Evolutionary conservation across 2,797 vertebrate species (phyloP), one percentile per base, ranked within the genome.

Genomic region (Smutsia temminckii): DNA sequence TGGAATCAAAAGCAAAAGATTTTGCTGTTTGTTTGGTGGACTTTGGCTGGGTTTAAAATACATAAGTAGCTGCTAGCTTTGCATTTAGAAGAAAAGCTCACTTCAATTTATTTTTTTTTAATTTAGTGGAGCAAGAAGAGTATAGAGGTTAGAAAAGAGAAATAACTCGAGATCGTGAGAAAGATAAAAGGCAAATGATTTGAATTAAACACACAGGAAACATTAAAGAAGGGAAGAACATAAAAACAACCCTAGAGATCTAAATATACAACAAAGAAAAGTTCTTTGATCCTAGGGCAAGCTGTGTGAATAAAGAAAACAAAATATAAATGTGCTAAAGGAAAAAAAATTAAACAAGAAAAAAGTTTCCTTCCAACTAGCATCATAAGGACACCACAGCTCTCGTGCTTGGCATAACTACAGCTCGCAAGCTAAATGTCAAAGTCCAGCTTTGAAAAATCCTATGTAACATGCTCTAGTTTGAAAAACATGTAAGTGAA

Each of bases 101-200:
- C 61, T 69, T 92, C 11, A 57, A 61, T 66, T 72, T 68, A 53
- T 81, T 86, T 81, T 80, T 75, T 90, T 95, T 61, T 53, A 83
- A 93, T 53, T 93, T 55, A 84, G 0, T 59, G 10, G 32, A 91
- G 63, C 32, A 17, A 93, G 79, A 91, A 11, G 93, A 84, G 91
- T 64, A 80, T 69, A 96, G 93, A 94, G 42, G 63, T 94, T 89
- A 97, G 80, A 34, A 96, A 96, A 95, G 83, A 91, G 93, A 97
- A 97, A 74, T 55, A 91, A 86, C 27, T 91, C 6, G 80, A 78
- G 55, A 97, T 89, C 93, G 34, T 7, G 80, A 95, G 78, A 94
- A 96, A 97, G 95, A 98, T 97, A 97, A 98, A 98, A 98, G 94
- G 93, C 72, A 96, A 97, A 78, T 89, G 91, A 97, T 96, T 98